Evolutionary conservation across 2,113 vertebrate genomes (phyloP).

Genomic region (Neotragus pygmaeus): DNA sequence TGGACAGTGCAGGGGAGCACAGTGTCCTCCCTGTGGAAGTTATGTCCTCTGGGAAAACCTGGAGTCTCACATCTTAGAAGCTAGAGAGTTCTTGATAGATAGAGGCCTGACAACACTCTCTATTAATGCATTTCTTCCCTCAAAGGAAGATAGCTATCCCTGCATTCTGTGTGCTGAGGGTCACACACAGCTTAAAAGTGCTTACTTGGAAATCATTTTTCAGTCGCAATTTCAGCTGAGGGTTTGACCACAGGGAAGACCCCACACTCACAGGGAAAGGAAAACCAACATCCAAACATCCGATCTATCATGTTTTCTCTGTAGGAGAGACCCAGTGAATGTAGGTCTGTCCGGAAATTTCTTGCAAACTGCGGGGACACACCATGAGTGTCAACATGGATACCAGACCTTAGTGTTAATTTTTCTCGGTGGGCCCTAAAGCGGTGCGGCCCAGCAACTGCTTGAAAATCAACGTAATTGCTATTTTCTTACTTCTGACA

Average conservation of each 20-base stretch:
- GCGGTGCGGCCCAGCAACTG: rapidly evolving
- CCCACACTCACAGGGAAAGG: background rate
- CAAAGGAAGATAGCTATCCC: background rate
- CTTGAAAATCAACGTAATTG: background rate
- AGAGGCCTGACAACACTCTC: background rate
- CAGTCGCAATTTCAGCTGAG: background rate
- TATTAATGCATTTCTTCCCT: background rate
- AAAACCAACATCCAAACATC: background rate
- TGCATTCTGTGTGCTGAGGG: background rate
- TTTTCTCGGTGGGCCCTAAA: background rate
- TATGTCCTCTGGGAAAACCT: background rate
- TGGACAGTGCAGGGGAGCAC: background rate
- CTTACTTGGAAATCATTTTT: background rate
- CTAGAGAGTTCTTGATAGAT: background rate
- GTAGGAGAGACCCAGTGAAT: background rate
- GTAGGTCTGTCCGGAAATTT: background rate
- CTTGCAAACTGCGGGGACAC: background rate
- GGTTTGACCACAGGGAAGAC: background rate
- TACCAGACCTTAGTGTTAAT: background rate
- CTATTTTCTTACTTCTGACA: background rate
- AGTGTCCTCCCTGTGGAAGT: background rate
- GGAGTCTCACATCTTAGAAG: background rate
- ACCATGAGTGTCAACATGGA: background rate
- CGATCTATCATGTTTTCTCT: rapidly evolving
- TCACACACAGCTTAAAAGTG: background rate